phyloP scores from a whole-genome alignment of 1,140 invertebrate genomes.

The Palaemon carinicauda region DNA sequence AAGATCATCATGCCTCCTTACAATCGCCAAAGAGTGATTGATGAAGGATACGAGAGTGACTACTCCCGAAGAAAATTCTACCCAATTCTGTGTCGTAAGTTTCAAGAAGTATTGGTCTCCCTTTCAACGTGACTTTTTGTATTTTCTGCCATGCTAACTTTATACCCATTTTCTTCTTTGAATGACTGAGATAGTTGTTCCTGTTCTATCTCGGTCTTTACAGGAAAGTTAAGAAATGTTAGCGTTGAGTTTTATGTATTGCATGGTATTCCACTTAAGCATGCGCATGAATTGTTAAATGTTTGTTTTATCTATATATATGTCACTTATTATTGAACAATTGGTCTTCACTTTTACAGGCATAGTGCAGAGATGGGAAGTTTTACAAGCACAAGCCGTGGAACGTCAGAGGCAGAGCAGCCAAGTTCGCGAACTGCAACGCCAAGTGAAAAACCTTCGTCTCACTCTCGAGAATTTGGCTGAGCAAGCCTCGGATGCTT shows the following conservation, averaged over 20 bases:
- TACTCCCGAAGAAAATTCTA: constrained; percentile 61
- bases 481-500: constrained; percentile 55
- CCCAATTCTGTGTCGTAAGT: constrained; percentile 41
- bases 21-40: constrained; percentile 23
- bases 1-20: constrained; percentile 31
- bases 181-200: no score
- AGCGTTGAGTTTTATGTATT: background rate
- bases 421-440: constrained; percentile 65
- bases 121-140: no score
- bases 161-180: no score
- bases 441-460: constrained; percentile 66
- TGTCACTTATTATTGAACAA: background rate
- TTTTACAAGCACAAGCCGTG: constrained; percentile 67
- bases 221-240: no score
- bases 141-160: no score
- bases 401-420: constrained; percentile 65
- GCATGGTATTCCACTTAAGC: background rate
- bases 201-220: no score
- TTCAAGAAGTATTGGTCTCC: no score
- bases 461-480: constrained; percentile 61
- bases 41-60: constrained; percentile 63
- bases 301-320: no score
- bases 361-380: constrained; percentile 70
- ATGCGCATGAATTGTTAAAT: background rate
- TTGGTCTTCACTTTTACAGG: constrained; percentile 65